Evolutionary conservation across 2,888 invertebrate genomes (phyloP).

Genomic region (Halocaridina rubra): DNA sequence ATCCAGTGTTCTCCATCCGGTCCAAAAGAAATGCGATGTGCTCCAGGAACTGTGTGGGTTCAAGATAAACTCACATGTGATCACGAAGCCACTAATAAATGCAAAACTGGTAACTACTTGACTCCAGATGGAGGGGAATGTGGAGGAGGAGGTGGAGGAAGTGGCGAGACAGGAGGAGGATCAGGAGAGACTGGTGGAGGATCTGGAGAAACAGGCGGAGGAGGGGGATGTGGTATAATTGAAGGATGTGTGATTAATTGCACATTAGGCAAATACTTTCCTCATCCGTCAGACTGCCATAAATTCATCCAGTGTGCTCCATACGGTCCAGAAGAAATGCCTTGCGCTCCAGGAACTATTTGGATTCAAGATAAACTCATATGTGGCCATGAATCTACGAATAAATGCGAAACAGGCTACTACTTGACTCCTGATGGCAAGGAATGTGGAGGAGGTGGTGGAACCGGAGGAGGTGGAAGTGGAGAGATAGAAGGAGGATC

Average conservation of each 20-base stretch:
- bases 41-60: constrained; percentile 27
- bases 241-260: constrained; percentile 34
- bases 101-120: constrained; percentile 21
- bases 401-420: constrained; percentile 18
- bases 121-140: background rate
- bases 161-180: background rate
- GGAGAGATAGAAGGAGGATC: background rate
- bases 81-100: constrained; percentile 7
- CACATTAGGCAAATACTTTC: constrained; percentile 17
- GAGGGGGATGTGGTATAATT: background rate
- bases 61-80: constrained; percentile 30
- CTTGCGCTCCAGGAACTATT: background rate
- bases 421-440: background rate
- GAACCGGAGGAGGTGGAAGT: background rate
- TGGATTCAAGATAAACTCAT: constrained; percentile 33
- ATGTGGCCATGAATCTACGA: constrained; percentile 17
- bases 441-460: background rate
- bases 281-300: constrained; percentile 50
- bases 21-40: constrained; percentile 48
- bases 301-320: constrained; percentile 59
- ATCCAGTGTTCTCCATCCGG: too few relatives aligned
- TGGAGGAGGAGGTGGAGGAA: background rate
- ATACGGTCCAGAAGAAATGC: too few relatives aligned
- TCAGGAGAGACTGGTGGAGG: background rate
- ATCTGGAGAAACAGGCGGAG: background rate